Base-by-base conservation (phyloP, 2,113 vertebrate species). In the Crotophaga sulcirostris region DNA sequence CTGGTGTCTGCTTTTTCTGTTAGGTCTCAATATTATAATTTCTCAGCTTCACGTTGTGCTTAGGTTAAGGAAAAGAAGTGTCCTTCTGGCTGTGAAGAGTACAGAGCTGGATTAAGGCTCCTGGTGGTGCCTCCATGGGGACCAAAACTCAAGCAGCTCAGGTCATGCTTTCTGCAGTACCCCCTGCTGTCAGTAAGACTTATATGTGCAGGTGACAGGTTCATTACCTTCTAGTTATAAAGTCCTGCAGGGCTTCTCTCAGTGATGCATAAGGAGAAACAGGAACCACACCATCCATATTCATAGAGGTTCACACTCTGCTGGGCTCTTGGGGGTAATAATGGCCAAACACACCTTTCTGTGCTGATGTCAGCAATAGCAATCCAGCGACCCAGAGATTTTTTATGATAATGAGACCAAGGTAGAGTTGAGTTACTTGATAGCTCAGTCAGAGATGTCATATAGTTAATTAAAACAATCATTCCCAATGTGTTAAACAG, bases 21-120 rank as follows among this genome's bases (percentile, higher is more conserved):
- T 0, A 1, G 33, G 42, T 26, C 19, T 56, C 29, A 0, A 0
- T 38, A 23, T 56, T 40, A 21, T 7, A 2, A 0, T 10, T 28
- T 17, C 34, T 51, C 42, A 49, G 16, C 62, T 69, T 69, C 51
- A 83, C 10, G 18, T 10, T 2, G 3, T 38, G n/a, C 1, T 72
- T 49, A 62, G 8, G 19, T 3, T 66, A 70, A 64, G 36, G 11
- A 17, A 55, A 69, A 1, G 1, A 69, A 1, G 1, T 54, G 11
- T 13, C 13, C 52, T 73, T 14, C 58, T 60, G 74, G 31, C 45
- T 76, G 58, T 15, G 74, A 44, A 42, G 3, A 16, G 19, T 0
- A 0, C 45, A 69, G 33, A 67, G 20, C 34, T 64, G 56, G 69
- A 16, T 14, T 23, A 13, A n/a, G 17, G 14, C 24, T 72, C 45